These are phyloP conservation scores for Prunella fulvescens DNA, from an alignment of 2,113 vertebrate species.

Conservation along the genomic window DNA sequence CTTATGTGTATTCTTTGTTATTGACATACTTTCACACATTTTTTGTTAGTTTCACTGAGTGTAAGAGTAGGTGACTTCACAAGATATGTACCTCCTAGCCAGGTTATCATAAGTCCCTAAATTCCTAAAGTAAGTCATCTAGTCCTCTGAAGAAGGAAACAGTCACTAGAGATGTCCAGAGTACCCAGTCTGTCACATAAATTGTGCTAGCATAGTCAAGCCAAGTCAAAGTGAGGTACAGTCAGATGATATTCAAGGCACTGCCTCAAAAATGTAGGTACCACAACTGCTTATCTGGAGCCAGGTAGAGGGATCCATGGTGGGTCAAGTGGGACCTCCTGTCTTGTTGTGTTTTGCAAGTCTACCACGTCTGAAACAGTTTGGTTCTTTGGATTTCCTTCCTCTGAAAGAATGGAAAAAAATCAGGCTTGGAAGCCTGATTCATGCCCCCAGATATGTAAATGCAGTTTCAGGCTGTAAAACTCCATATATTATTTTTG, in stretches of 20 bases:
- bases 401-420: not conserved
- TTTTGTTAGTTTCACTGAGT: not conserved
- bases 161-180: not conserved
- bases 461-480: not conserved
- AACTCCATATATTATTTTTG: not conserved
- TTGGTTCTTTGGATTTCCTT: not conserved
- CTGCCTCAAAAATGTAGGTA: not conserved
- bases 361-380: not conserved
- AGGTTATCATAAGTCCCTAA: not conserved
- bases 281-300: not conserved
- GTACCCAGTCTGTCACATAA: not conserved
- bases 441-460: not conserved
- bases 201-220: not conserved
- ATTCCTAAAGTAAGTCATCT: not conserved
- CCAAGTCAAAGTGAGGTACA: not conserved
- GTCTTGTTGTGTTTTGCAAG: not conserved
- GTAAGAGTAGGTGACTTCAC: not conserved
- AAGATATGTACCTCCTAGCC: not conserved
- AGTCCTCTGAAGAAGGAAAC: not conserved
- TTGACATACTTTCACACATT: not conserved
- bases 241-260: not conserved
- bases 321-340: not conserved
- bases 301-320: not conserved
- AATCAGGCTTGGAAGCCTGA: not conserved
- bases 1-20: not conserved